Evolutionary conservation across 2,888 invertebrate species (phyloP), one percentile per base, ranked within the genome.

Genomic region (Cyclophora albipunctata): DNA sequence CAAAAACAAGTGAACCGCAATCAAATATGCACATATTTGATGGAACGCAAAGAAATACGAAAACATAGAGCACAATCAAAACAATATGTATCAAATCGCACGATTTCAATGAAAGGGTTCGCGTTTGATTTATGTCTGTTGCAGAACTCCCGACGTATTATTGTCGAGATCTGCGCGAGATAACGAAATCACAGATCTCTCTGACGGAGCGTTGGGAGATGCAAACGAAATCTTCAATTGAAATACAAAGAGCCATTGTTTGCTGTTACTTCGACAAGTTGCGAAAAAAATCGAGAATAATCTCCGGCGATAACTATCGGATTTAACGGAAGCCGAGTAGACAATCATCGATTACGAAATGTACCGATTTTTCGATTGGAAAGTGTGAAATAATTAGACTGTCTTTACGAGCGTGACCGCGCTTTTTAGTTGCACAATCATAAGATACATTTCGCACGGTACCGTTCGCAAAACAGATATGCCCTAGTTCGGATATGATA

Each of bases 211-310:
- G 58, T 58, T 64, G 67, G 71, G 61, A 68, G 71, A 73, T 73
- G 69, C 71, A 69, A 74, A 74, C 68, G 65, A 70, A 78, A 74
- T 71, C 62, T 64, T 52, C 67, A 63, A 69, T 66, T 57, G 67
- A 65, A 64, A 73, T 71, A 74, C 72, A 73, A 71, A 71, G 70
- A 59, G 52, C 78, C 63, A 80, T 80, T 79, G 78, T 80, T 75
- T 71, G 62, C 45, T 42, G 47, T 43, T 64, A 64, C 64, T 63
- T 54, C 55, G 54, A 53, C 37, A 37, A 61, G 57, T 63, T 62
- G 60, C 62, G 64, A 64, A 62, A 54, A 62, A 61, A 55, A 55
- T 45, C 46, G 52, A 57, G 58, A 59, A 50, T 64, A 67, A 64
- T 59, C 53, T 60, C 58, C 51, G 50, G 20, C 48, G 55, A 54